Evolutionary conservation across 1,140 invertebrate genomes (phyloP).

Genomic region (Drosophila pectinifera): DNA sequence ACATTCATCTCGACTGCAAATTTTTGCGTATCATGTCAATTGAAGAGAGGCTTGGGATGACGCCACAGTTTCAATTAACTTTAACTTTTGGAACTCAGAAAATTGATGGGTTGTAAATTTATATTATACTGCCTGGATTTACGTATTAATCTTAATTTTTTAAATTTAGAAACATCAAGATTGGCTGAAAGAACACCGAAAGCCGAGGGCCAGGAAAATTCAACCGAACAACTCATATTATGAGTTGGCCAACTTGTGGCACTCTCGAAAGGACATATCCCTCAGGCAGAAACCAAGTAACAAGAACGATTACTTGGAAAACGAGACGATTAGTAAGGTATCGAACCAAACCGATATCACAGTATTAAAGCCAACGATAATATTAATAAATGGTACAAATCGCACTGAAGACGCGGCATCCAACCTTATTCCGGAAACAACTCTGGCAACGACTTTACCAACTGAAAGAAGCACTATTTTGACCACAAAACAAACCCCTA

Average conservation of each 20-base stretch:
- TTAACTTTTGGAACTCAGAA: background rate
- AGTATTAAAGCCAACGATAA: constrained; percentile 41
- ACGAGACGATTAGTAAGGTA: constrained; percentile 53
- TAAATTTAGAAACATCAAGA: constrained; percentile 77
- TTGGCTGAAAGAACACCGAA: constrained; percentile 68
- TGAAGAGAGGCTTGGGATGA: constrained; percentile 8
- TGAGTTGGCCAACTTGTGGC: constrained; percentile 72
- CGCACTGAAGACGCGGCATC: constrained; percentile 3
- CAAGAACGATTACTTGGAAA: constrained; percentile 78
- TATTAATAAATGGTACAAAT: constrained; percentile 31
- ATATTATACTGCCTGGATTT: constrained; percentile 7
- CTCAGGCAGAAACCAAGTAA: constrained; percentile 42
- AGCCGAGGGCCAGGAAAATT: constrained; percentile 45
- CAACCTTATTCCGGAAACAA: constrained; percentile 5
- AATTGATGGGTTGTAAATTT: background rate
- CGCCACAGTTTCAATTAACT: constrained; percentile 15
- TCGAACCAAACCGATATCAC: constrained; percentile 39
- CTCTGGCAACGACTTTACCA: background rate
- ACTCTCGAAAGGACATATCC: constrained; percentile 48
- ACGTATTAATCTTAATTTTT: background rate
- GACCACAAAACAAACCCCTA: constrained; percentile 11
- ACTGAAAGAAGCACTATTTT: background rate
- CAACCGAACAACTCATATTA: constrained; percentile 47
- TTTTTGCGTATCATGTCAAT: constrained; percentile 21
- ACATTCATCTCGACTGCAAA: constrained; percentile 17